These are phyloP conservation scores for Leucoraja ocellata DNA, from an alignment of 2,797 vertebrate species.

Conservation along the genomic window DNA sequence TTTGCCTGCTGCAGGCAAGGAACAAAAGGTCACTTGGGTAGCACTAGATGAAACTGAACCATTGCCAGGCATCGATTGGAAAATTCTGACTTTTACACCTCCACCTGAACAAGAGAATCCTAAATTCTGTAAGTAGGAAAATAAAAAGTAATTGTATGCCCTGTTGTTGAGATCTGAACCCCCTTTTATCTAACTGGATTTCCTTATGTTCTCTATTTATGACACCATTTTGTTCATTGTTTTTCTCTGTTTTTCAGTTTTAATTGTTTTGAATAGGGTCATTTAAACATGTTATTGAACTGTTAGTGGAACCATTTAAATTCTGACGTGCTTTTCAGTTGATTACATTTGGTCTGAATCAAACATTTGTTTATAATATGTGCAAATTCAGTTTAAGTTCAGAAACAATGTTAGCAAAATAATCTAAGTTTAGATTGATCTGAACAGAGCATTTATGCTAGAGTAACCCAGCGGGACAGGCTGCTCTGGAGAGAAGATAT, in stretches of 20 bases:
- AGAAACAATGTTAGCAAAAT: background rate
- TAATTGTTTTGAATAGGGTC: background rate
- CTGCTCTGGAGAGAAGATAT: too few relatives aligned
- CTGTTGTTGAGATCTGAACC: background rate
- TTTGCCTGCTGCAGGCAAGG: constrained; percentile 64
- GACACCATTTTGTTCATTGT: background rate
- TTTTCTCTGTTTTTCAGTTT: background rate
- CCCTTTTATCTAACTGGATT: background rate
- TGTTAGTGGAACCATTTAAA: background rate
- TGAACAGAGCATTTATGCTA: background rate
- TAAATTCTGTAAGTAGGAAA: constrained; percentile 68
- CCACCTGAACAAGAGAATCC: constrained; percentile 74
- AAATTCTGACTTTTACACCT: constrained; percentile 69
- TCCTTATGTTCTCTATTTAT: background rate
- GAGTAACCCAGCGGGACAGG: too few relatives aligned
- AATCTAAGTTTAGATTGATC: background rate
- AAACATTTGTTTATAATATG: background rate
- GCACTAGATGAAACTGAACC: constrained; percentile 70
- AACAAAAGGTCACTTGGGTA: constrained; percentile 69
- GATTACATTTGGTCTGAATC: background rate
- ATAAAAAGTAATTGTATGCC: background rate
- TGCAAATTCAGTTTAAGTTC: background rate
- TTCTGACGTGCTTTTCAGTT: background rate
- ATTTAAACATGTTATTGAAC: background rate
- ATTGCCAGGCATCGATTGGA: constrained; percentile 73